Percentiles rank a stretch among this genome's conserved stretches.
Evolutionary conservation across 2,888 invertebrate species (phyloP).

Genomic region (Phortica okadai): DNA sequence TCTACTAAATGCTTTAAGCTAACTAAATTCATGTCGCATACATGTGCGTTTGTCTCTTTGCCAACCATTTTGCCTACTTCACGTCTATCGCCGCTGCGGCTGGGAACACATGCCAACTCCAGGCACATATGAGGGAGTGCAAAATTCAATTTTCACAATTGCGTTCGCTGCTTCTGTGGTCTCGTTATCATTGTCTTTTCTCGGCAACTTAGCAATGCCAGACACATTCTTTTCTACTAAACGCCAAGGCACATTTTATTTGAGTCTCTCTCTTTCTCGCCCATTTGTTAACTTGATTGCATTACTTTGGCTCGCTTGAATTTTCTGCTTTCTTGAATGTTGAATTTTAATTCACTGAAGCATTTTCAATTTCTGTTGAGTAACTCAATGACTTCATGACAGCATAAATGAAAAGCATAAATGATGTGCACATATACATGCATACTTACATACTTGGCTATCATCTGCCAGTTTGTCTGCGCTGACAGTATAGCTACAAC

Average conservation of each 20-base stretch:
- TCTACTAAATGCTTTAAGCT: neutral
- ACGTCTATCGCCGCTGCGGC: too few relatives aligned
- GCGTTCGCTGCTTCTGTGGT: neutral
- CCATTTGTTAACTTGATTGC: neutral
- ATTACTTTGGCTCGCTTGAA: neutral
- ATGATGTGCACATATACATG: neutral
- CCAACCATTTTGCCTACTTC: neutral
- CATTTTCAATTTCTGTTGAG: constrained; percentile 51
- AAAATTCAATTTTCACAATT: constrained; percentile 41
- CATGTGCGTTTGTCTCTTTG: neutral
- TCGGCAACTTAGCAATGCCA: neutral
- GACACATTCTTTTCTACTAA: neutral
- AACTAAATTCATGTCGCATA: neutral
- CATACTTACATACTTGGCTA: too few relatives aligned
- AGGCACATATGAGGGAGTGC: neutral
- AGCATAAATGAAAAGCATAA: constrained; percentile 2
- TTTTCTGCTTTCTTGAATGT: constrained; percentile 44
- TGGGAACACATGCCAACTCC: neutral
- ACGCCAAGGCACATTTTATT: neutral
- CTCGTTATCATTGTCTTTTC: neutral
- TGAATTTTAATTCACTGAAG: constrained; percentile 46
- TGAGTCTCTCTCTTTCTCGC: neutral
- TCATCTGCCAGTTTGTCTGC: neutral
- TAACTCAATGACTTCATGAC: constrained; percentile 3
- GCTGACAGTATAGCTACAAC: constrained; percentile 6